Evolutionary conservation across 2,888 invertebrate species (phyloP).

Genomic region (Callimorpha dominula): DNA sequence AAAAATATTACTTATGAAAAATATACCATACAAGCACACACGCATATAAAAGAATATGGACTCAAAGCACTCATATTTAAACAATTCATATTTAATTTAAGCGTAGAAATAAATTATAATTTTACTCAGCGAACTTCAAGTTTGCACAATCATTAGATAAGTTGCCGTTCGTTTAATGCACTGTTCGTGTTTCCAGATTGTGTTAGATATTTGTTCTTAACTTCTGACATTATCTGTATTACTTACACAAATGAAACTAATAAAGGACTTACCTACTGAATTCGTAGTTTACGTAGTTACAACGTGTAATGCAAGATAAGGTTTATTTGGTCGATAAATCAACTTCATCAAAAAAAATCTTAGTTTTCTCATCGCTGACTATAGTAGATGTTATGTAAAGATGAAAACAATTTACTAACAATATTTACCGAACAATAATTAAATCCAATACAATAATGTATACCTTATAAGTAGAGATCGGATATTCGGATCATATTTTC

Average conservation of each 20-base stretch:
- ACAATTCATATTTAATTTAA: background rate
- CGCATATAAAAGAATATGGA: no score
- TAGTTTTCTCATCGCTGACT: conserved; percentile 32
- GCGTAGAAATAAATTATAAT: background rate
- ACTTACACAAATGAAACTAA: conserved; percentile 31
- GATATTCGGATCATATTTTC: no score
- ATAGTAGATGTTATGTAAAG: no score
- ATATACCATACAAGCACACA: no score
- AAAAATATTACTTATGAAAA: no score
- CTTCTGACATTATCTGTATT: conserved; percentile 34
- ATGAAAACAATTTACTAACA: no score
- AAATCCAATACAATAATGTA: no score
- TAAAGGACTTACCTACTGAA: conserved; percentile 14
- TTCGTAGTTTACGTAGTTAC: background rate
- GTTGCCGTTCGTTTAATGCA: conserved; percentile 45
- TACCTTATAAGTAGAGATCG: no score
- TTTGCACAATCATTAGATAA: conserved; percentile 35
- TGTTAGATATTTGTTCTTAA: conserved; percentile 38
- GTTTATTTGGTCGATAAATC: no score
- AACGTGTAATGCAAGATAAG: background rate
- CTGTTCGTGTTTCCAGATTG: conserved; percentile 44
- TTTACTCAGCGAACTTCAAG: conserved; percentile 10
- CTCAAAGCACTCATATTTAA: no score
- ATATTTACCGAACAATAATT: no score
- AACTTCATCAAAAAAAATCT: background rate